These are phyloP conservation scores for Apocrypta bakeri DNA, from an alignment of 1,140 invertebrate species.

Conservation along the genomic window DNA sequence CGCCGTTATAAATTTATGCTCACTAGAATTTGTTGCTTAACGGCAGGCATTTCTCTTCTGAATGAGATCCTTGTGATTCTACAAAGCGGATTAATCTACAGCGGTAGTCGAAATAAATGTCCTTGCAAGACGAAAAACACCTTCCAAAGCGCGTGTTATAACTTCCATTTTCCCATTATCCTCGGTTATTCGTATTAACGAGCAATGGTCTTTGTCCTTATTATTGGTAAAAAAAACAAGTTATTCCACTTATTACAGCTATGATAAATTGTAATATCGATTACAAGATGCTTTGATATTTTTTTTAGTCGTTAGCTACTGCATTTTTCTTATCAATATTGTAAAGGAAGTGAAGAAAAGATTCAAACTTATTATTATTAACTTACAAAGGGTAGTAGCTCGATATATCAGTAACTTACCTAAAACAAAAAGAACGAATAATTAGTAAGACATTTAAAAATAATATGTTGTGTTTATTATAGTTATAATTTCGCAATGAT, in stretches of 20 bases:
- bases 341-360: background rate
- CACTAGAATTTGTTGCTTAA: too few relatives aligned
- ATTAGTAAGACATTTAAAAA: background rate
- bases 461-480: too few relatives aligned
- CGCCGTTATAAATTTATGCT: too few relatives aligned
- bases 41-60: background rate
- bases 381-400: background rate
- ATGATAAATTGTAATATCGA: background rate
- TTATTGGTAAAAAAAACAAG: slow-evolving; percentile 15
- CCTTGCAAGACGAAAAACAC: background rate
- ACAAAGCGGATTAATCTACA: slow-evolving; percentile 60
- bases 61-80: background rate
- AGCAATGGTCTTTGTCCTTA: background rate
- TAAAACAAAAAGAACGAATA: slow-evolving; percentile 35
- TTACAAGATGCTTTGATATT: too few relatives aligned
- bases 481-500: background rate
- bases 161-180: slow-evolving; percentile 16
- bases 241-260: background rate
- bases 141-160: background rate
- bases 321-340: background rate
- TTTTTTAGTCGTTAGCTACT: background rate
- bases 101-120: slow-evolving; percentile 60
- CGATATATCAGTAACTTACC: slow-evolving; percentile 25
- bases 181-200: background rate
- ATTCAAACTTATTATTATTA: background rate